Conservation (phyloP, 1,140 invertebrate genomes). For the Anoplophora glabripennis region DNA sequence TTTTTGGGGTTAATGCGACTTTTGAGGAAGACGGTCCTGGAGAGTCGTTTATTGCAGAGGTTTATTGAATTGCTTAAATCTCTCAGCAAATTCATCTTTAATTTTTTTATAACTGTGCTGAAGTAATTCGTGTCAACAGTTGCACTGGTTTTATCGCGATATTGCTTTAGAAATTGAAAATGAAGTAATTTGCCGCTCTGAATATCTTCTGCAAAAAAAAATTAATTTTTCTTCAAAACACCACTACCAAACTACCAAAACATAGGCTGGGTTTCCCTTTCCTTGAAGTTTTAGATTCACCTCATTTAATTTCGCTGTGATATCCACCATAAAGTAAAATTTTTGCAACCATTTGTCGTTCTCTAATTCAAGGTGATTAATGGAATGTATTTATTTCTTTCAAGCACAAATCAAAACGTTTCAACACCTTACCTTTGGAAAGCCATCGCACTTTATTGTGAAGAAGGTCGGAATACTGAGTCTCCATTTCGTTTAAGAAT, state of each 20-base stretch:
- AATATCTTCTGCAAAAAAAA: conserved; percentile 29
- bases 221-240: conserved; percentile 41
- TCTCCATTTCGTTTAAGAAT: conserved; percentile 40
- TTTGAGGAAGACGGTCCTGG: no score
- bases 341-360: conserved; percentile 42
- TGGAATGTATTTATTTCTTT: conserved; percentile 38
- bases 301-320: conserved; percentile 39
- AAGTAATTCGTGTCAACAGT: conserved; percentile 22
- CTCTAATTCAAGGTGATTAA: conserved; percentile 38
- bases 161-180: conserved; percentile 18
- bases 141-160: conserved; percentile 26
- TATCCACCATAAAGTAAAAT: conserved; percentile 40
- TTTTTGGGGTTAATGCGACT: no score
- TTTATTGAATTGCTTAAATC: conserved; percentile 38
- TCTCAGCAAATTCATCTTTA: conserved; percentile 36
- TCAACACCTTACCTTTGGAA: conserved; percentile 24
- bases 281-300: conserved; percentile 42
- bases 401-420: conserved; percentile 31
- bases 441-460: conserved; percentile 40
- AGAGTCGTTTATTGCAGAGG: no score
- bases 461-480: conserved; percentile 39
- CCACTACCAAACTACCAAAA: conserved; percentile 20
- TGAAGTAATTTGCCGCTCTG: conserved; percentile 19
- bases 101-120: conserved; percentile 36
- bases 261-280: conserved; percentile 30